phyloP scores from a whole-genome alignment of 2,113 vertebrate species.

The Pipa parva region DNA sequence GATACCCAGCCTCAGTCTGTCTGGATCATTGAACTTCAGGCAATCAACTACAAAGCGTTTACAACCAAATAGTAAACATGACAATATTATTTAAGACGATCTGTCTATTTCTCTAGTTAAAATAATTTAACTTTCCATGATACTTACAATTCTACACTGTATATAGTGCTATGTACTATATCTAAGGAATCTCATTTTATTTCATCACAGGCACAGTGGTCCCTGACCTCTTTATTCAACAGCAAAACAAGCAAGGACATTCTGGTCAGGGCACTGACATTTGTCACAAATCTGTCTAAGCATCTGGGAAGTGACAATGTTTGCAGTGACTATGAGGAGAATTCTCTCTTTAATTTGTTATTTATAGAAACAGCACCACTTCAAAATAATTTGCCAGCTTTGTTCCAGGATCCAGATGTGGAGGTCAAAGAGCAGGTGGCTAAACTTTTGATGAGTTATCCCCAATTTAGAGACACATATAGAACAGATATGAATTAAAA shows the following conservation, averaged over 20 bases:
- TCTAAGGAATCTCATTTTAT: constrained; percentile 14
- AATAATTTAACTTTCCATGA: no score
- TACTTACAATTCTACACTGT: no score
- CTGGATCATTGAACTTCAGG: no score
- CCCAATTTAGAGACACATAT: no score
- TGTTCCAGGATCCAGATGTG: constrained; percentile 71
- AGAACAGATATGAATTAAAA: no score
- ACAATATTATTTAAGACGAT: no score
- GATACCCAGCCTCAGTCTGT: no score
- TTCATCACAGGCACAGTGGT: constrained; percentile 67
- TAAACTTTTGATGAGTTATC: constrained; percentile 65
- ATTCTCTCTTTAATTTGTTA: constrained; percentile 74
- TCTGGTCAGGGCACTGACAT: constrained; percentile 73
- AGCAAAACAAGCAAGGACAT: constrained; percentile 62
- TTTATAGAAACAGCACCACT: constrained; percentile 68
- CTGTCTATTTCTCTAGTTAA: neutral
- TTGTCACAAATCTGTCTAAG: constrained; percentile 77
- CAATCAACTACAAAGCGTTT: no score
- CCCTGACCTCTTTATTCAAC: constrained; percentile 77
- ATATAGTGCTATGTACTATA: no score
- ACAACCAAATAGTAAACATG: no score
- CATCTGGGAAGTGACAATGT: constrained; percentile 36
- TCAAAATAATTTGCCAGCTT: constrained; percentile 70
- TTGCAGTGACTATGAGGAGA: constrained; percentile 53
- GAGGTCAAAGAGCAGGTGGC: constrained; percentile 81